Evolutionary conservation across 2,797 vertebrate genomes (phyloP).

Genomic region (Phoeniculus purpureus): DNA sequence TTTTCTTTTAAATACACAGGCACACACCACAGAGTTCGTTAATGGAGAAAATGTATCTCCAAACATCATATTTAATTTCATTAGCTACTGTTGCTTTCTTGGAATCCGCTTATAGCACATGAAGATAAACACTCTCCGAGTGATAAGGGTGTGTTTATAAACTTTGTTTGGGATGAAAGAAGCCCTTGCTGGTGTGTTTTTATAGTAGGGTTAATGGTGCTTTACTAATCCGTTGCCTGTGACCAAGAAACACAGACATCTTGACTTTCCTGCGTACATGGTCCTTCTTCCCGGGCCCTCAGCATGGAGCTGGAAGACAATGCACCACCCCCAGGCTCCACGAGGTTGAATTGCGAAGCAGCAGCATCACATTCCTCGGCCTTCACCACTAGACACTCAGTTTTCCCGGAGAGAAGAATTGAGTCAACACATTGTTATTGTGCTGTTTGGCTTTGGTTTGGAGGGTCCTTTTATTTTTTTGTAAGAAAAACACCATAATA

Average conservation of each 20-base stretch:
- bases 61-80: slow-evolving; percentile 71
- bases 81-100: slow-evolving; percentile 76
- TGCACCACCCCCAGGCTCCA: not conserved
- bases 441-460: not conserved
- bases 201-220: slow-evolving; percentile 72
- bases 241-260: slow-evolving; percentile 51
- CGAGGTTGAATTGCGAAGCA: slow-evolving; percentile 4
- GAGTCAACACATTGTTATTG: slow-evolving; percentile 45
- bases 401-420: slow-evolving; percentile 22
- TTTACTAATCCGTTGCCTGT: slow-evolving; percentile 73
- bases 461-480: not conserved
- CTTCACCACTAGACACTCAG: slow-evolving; percentile 16
- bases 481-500: not conserved
- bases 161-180: slow-evolving; percentile 76
- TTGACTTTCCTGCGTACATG: slow-evolving; percentile 37
- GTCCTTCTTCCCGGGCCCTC: slow-evolving; percentile 20
- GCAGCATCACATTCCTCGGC: slow-evolving; percentile 38
- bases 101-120: slow-evolving; percentile 68
- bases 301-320: slow-evolving; percentile 29
- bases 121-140: slow-evolving; percentile 73
- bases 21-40: accelerated
- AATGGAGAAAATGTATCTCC: slow-evolving; percentile 57
- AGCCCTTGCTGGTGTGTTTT: slow-evolving; percentile 68
- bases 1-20: not conserved
- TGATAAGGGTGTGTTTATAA: slow-evolving; percentile 77